Base-by-base conservation (phyloP, 35 echinoderm and acorn worm genomes). In the Ophioderma brevispina region DNA sequence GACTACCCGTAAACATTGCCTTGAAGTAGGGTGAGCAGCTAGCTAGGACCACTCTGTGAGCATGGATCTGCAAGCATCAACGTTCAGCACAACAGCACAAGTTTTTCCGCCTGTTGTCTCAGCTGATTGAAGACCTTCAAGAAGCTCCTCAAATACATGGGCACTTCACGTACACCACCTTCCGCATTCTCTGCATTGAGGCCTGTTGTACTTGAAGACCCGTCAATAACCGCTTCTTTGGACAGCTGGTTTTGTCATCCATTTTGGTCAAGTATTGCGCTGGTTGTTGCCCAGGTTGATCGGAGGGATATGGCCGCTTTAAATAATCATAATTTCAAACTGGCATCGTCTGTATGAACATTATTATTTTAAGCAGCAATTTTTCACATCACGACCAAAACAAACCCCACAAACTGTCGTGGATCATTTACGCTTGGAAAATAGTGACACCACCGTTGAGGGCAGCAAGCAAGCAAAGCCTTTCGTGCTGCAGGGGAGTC, bases 1-100 rank as follows among this genome's bases (percentile, higher is more conserved):
- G 41, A 59, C 82, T 95, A 23, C 96, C 96, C 18, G 90, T 94
- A 64, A 98, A 95, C 96, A 98, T 98, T 30, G 96, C 96, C 10
- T 89, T 86, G 50, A 98, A 98, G 40, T 98, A 98, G 0, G 94
- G 96, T 70, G 93, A 95, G 33, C 93, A 85, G 63, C 96, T 94
- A 23, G 96, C 76, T 13, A 98, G 75, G 32, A 98, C 91, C 0
- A 91, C 90, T 25, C 96, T 33, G 34, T 98, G 96, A 38, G 93
- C 96, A 80, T 88, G 77, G 35, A 98, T 89, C 32, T 91, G 19
- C 87, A 75, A 18, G 52, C 84, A 21, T 89, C 82, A 32, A 98
- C 93, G 43, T 86, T 89, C 0, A 98, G 87, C 0, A 90, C 76
- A 25, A 98, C 90, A 81, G 95, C 96, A 81, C 93, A 95, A 31